Conservation (phyloP, 1,140 invertebrate genomes). For the Meloidogyne hapla region DNA sequence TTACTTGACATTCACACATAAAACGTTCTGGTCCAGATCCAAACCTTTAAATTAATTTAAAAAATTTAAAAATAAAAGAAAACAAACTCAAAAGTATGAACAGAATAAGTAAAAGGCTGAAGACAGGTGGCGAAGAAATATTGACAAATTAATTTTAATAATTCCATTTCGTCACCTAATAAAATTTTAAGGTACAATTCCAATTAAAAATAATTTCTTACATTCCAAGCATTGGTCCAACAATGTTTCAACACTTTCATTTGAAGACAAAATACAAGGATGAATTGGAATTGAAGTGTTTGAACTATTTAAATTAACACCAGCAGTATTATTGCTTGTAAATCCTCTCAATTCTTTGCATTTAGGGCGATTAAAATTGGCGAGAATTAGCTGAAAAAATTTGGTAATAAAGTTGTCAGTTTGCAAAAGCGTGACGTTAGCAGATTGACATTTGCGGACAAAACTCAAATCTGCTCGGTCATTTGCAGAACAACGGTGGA, state of each 20-base stretch:
- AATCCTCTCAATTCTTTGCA: background rate
- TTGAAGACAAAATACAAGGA: background rate
- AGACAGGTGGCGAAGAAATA: background rate
- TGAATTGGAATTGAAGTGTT: background rate
- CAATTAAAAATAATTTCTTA: background rate
- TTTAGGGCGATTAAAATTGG: constrained; percentile 2
- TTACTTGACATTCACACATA: background rate
- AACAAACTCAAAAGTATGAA: constrained; percentile 3
- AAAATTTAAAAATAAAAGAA: background rate
- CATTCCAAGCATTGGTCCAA: background rate
- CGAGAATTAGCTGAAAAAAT: background rate
- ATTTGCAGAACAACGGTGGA: no score
- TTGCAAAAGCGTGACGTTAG: no score
- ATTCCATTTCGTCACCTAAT: background rate
- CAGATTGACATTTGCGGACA: no score
- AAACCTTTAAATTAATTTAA: constrained; percentile 7
- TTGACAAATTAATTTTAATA: background rate
- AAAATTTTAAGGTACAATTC: background rate
- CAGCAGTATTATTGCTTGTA: background rate
- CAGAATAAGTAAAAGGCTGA: constrained; percentile 2
- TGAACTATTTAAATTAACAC: background rate
- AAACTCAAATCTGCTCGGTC: no score
- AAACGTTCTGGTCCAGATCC: background rate
- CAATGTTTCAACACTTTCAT: background rate
- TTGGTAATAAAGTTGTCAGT: no score